Evolutionary conservation across 2,888 invertebrate species (phyloP), one percentile per base, ranked within the genome.

Genomic region (Cataglyphis albicans): DNA sequence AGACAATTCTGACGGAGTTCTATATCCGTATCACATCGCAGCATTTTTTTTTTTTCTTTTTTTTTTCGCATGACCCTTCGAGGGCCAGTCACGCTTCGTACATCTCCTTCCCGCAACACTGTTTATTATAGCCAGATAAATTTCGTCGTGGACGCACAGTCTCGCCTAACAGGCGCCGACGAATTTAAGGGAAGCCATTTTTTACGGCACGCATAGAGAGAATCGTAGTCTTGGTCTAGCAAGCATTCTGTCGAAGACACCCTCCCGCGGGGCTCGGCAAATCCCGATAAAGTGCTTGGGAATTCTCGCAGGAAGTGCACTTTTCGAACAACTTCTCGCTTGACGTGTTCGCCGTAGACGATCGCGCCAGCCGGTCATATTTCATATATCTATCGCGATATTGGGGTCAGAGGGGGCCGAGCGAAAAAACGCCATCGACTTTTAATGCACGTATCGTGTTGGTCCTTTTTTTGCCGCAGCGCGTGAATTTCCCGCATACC

Each of bases 161-260:
- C 78, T 70, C 78, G 78, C 70, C 78, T 25, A 70, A 59, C 44
- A 68, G 78, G 70, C 78, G 78, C 78, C 78, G 59, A 70, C 44
- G 59, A 80, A 80, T 80, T 80, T 68, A 70, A 70, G 78, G 57
- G 35, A 32, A 70, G 59, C 70, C 35, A 80, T 80, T 80, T 80
- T 80, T 80, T 80, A 80, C 18, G 35, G 10, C 25, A 80, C 68
- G 78, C 78, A 61, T 32, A 59, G 59, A 41, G 78, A 68, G 59
- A 70, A 68, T 44, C 32, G 44, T 35, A 57, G 93, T 92, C 90
- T 89, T 91, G 92, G 91, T 91, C 92, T 91, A 90, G 89, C 85
- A 87, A 90, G 87, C 90, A 90, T 41, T 84, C 59, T 72, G 7
- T 82, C 64, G 76, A 32, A 72, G 63, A 81, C 65, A 75, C 35